phyloP scores from a whole-genome alignment of 1,140 invertebrate genomes.

The Babylonia areolata region DNA sequence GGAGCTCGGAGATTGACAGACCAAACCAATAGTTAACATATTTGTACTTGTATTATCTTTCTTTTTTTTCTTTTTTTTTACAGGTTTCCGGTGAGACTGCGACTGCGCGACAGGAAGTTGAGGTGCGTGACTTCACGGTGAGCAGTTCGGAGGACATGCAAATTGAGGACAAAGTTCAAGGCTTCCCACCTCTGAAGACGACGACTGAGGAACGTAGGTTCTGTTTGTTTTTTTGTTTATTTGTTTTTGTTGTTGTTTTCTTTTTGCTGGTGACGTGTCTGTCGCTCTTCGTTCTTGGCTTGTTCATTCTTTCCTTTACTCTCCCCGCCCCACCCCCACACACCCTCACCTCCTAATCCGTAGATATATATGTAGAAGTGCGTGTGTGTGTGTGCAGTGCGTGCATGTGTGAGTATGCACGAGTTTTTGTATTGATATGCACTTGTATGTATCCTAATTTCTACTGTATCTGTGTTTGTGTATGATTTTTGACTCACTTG shows the following conservation, averaged over 20 bases:
- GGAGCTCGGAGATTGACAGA: too few relatives aligned
- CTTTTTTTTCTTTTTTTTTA: neutral
- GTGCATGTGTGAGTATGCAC: neutral
- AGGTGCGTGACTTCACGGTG: slow-evolving; percentile 15
- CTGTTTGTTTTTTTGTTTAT: too few relatives aligned
- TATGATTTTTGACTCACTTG: too few relatives aligned
- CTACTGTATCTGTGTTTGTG: neutral
- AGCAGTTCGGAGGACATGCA: slow-evolving; percentile 10
- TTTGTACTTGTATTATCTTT: neutral
- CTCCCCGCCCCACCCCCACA: too few relatives aligned
- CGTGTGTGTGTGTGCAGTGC: too few relatives aligned
- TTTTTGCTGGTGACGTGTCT: too few relatives aligned
- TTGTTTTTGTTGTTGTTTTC: too few relatives aligned
- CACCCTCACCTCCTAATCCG: too few relatives aligned
- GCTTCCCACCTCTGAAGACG: slow-evolving; percentile 51
- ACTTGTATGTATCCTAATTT: neutral
- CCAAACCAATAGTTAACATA: too few relatives aligned
- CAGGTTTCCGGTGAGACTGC: neutral
- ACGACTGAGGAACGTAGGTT: slow-evolving; percentile 42
- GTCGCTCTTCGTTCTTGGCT: neutral
- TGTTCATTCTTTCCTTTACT: neutral
- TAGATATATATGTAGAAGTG: too few relatives aligned
- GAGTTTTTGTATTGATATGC: neutral
- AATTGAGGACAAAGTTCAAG: slow-evolving; percentile 61
- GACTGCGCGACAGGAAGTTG: neutral